These are phyloP conservation scores for Neopipo cinnamomea DNA, from an alignment of 2,113 vertebrate genomes.

Conservation along the genomic window DNA sequence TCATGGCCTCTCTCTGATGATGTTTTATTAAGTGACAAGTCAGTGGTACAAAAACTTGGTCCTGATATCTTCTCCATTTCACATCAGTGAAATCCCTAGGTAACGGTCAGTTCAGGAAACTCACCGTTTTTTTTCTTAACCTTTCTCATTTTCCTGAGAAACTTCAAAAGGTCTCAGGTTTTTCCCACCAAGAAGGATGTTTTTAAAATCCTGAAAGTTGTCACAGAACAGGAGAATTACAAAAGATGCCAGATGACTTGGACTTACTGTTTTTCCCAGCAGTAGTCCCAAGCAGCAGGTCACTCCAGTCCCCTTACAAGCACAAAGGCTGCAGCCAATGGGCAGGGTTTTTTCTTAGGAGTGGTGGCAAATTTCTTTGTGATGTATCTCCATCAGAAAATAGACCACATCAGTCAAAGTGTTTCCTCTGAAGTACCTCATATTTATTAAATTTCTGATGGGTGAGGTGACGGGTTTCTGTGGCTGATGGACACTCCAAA, in stretches of 20 bases:
- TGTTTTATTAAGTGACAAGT: not conserved
- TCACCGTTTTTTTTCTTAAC: fast-evolving
- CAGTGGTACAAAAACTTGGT: not conserved
- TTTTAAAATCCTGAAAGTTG: not conserved
- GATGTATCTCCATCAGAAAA: not conserved
- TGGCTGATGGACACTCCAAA: not conserved
- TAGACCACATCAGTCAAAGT: not conserved
- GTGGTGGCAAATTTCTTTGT: not conserved
- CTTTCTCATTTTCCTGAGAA: not conserved
- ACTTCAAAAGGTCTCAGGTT: not conserved
- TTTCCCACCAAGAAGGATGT: not conserved
- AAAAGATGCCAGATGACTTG: not conserved
- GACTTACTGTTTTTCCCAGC: not conserved
- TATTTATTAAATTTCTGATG: not conserved
- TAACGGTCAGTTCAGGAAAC: not conserved
- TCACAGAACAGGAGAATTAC: not conserved
- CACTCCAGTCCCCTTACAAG: not conserved
- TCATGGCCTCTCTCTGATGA: not conserved
- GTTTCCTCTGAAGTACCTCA: not conserved
- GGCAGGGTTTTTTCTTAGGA: not conserved
- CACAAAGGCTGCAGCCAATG: not conserved
- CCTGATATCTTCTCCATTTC: not conserved
- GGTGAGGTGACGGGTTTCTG: not conserved
- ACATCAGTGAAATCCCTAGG: not conserved
- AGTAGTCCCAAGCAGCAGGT: not conserved